Percentiles rank a stretch among this genome's conserved stretches.
Conservation (phyloP, 2,888 invertebrate species). For the Hipparchia sbordonii region DNA sequence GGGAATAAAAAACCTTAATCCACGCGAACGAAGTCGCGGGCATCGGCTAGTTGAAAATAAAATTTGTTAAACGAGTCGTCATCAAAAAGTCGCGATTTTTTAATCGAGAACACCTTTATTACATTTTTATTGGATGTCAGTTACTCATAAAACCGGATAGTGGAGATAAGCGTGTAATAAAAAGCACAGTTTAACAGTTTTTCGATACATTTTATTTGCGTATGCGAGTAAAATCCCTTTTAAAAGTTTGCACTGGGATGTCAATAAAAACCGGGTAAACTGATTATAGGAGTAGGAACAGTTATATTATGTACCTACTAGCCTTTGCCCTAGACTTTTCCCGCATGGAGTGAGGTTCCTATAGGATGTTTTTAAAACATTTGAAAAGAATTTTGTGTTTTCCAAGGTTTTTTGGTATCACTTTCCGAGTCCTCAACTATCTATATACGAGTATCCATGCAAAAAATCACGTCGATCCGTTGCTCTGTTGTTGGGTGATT, state of each 20-base stretch:
- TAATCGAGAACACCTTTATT: conserved; percentile 35
- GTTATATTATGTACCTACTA: background rate
- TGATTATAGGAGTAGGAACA: background rate
- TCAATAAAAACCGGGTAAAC: conserved; percentile 10
- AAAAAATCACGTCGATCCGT: no score
- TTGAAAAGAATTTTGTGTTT: no score
- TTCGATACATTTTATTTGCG: conserved; percentile 38
- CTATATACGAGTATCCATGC: no score
- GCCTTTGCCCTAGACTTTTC: background rate
- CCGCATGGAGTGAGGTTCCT: background rate
- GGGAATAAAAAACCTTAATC: no score
- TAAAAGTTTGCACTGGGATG: conserved; percentile 18
- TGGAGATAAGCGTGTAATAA: conserved; percentile 38
- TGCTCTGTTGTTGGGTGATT: no score
- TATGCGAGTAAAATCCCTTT: conserved; percentile 22
- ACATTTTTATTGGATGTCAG: conserved; percentile 35
- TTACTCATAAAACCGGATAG: conserved; percentile 37
- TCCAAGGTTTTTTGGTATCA: no score
- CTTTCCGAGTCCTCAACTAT: no score
- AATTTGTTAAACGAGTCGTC: conserved; percentile 13
- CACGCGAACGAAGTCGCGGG: no score
- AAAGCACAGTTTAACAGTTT: conserved; percentile 36
- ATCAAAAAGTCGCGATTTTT: conserved; percentile 25
- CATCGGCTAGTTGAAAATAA: background rate
- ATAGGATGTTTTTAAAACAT: no score